These are phyloP conservation scores for Zaprionus inermis DNA, from an alignment of 1,140 invertebrate genomes.

Conservation along the genomic window DNA sequence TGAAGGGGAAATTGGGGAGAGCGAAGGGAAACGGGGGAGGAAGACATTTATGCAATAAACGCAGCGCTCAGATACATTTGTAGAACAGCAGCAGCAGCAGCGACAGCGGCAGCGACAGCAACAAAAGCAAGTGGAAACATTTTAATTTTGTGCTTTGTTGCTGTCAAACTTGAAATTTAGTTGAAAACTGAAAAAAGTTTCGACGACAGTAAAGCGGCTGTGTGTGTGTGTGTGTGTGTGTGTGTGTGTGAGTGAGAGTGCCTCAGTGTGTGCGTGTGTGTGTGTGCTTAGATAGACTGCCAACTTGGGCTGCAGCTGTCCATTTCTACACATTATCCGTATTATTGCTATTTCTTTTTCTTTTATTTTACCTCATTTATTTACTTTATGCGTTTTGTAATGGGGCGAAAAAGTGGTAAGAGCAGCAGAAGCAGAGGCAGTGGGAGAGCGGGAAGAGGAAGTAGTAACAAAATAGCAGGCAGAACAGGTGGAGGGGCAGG, in stretches of 20 bases:
- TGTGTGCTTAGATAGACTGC: constrained; percentile 1
- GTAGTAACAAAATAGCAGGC: constrained; percentile 12
- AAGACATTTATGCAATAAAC: constrained; percentile 41
- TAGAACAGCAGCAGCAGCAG: constrained; percentile 31
- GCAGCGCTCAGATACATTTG: constrained; percentile 43
- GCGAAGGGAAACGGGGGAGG: neutral
- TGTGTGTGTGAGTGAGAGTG: neutral
- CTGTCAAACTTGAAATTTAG: constrained; percentile 21
- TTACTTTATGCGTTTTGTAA: constrained; percentile 20
- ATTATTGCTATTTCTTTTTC: neutral
- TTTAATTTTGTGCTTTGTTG: constrained; percentile 10
- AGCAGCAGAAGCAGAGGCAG: constrained; percentile 1
- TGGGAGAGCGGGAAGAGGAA: neutral
- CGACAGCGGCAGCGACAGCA: neutral
- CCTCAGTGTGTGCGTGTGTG: constrained; percentile 8
- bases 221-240: neutral
- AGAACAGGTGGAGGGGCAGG: constrained; percentile 45
- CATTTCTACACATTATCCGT: constrained; percentile 4
- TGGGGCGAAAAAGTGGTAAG: constrained; percentile 58
- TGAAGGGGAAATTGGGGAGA: no score
- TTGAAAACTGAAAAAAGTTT: constrained; percentile 23
- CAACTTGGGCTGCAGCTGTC: constrained; percentile 12
- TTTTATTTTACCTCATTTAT: constrained; percentile 8
- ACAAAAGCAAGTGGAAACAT: constrained; percentile 3
- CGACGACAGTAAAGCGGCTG: neutral